These are phyloP conservation scores for Gymnarchus niloticus DNA, from an alignment of 2,113 vertebrate species.

Conservation along the genomic window DNA sequence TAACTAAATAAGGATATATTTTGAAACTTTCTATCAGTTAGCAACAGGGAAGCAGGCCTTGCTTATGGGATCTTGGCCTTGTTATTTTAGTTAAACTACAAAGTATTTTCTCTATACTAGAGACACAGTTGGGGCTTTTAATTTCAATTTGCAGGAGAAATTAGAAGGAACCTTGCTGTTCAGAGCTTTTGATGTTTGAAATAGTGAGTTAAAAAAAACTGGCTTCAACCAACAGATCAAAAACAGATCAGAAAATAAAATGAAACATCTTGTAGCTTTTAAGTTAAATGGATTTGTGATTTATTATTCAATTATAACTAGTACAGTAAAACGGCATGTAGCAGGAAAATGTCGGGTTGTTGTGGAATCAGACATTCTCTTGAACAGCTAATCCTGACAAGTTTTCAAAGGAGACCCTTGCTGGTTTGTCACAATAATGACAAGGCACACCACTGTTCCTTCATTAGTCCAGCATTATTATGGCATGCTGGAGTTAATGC, in stretches of 20 bases:
- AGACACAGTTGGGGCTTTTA: not conserved
- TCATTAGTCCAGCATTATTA: not conserved
- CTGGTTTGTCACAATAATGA: not conserved
- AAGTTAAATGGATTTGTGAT: not conserved
- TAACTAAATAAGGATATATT: not conserved
- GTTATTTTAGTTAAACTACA: slow-evolving; percentile 12
- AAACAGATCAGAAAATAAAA: not conserved
- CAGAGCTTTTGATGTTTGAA: not conserved
- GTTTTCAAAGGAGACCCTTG: not conserved
- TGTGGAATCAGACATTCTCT: not conserved
- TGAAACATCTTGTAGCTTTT: not conserved
- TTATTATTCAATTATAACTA: not conserved
- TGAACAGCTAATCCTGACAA: not conserved
- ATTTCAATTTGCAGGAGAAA: not conserved
- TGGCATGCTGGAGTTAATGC: not conserved
- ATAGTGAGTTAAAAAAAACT: not conserved
- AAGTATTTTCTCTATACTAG: not conserved
- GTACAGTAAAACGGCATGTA: not conserved
- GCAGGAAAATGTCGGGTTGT: not conserved
- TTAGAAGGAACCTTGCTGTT: not conserved
- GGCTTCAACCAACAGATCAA: slow-evolving; percentile 5
- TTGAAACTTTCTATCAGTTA: not conserved
- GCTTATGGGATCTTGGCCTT: not conserved
- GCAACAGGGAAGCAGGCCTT: not conserved
- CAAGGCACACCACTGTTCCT: not conserved